Evolutionary conservation across 2,797 vertebrate species (phyloP), one percentile per base, ranked within the genome.

Genomic region (Emydoidea blandingii): DNA sequence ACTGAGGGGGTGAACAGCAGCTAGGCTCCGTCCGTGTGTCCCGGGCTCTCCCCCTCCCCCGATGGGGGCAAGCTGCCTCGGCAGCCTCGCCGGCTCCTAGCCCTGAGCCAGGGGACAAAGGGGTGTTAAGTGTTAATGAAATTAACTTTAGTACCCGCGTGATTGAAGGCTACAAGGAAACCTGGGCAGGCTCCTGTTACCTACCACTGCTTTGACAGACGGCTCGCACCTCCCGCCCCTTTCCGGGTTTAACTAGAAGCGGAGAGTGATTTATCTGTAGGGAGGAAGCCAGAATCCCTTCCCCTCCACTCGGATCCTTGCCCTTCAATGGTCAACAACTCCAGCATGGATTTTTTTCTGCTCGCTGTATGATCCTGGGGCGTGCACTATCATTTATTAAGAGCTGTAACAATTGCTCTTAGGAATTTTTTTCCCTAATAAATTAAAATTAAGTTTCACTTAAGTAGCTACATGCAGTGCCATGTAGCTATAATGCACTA

Each of bases 401-500:
- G 59, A 34, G 34, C 16, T 9, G 62, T n/a, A 9, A n/a, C 62
- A 65, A n/a, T 4, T 65, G 31, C 62, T 1, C 31, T 18, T 19
- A n/a, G 31, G 31, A n/a, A 8, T 15, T 34, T 18, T 12, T 12
- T 2, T 2, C 1, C 8, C 31, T 16, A 19, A 4, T n/a, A 8
- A 16, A n/a, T 68, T n/a, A 37, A 37, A 10, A 37, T 19, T 21
- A n/a, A 18, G n/a, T 68, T 10, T 68, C 65, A 68, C n/a, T 37
- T 11, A 37, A 37, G 65, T 21, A 37, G 3, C 65, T 11, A 37
- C 8, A 2, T 37, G n/a, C 65, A 11, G 8, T 37, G 65, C n/a
- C n/a, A 19, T 5, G 16, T 9, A 37, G 8, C 65, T 37, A 68
- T 11, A 21, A 5, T 19, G n/a, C 65, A 37, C 8, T 2, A 10